A percentile compares a stretch with the other conserved stretches of the same genome.
Evolutionary conservation across 1,140 invertebrate species (phyloP).

Genomic region (Linepithema humile): DNA sequence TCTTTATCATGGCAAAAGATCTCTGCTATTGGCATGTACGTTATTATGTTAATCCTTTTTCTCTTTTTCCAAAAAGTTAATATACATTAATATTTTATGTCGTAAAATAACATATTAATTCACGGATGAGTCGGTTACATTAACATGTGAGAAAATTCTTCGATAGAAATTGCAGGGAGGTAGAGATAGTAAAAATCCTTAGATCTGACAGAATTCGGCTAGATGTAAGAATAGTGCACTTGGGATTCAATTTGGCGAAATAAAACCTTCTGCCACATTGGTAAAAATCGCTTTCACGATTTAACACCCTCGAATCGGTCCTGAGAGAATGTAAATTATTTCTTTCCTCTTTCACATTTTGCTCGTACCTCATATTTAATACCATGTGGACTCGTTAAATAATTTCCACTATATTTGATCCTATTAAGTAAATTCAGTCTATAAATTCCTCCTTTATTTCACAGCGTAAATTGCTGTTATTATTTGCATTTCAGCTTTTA

Average conservation of each 20-base stretch:
- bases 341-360: conserved; percentile 19
- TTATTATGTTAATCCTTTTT: not conserved
- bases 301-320: conserved; percentile 18
- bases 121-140: no score
- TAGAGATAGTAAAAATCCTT: conserved; percentile 5
- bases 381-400: not conserved
- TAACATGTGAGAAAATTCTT: no score
- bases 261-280: conserved; percentile 26
- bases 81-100: not conserved
- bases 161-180: not conserved
- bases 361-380: not conserved
- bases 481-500: not conserved
- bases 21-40: not conserved
- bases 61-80: not conserved
- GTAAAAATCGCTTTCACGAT: conserved; percentile 12
- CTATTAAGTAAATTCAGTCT: not conserved
- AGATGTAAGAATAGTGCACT: conserved; percentile 36
- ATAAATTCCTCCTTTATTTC: not conserved
- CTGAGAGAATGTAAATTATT: conserved; percentile 40
- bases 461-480: not conserved
- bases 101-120: not conserved
- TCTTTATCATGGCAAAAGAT: not conserved
- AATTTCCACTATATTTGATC: not conserved
- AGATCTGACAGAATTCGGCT: conserved; percentile 27
- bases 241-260: conserved; percentile 42